These are phyloP conservation scores for Damaliscus lunatus DNA, from an alignment of 2,113 vertebrate genomes.

Conservation along the genomic window DNA sequence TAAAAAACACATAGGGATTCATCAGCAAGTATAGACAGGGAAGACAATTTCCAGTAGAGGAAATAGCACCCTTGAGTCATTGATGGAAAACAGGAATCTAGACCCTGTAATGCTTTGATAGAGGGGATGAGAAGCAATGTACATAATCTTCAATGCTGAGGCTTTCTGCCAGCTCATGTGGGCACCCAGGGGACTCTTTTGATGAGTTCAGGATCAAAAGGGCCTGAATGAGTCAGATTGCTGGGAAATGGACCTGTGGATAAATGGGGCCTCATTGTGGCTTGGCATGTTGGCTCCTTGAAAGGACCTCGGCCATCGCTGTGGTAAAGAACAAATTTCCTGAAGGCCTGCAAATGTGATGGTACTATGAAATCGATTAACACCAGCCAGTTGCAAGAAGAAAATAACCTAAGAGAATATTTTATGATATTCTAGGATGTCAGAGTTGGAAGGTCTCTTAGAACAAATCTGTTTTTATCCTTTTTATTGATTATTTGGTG, in stretches of 20 bases:
- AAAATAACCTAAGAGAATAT: neutral
- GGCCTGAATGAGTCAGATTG: constrained; percentile 46
- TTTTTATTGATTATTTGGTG: neutral
- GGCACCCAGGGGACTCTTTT: neutral
- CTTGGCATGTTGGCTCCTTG: constrained; percentile 3
- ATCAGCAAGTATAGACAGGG: neutral
- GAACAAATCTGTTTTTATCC: neutral
- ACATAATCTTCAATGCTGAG: neutral
- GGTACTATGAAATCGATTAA: neutral
- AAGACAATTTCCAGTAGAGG: neutral
- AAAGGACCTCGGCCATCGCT: neutral
- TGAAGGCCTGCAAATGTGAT: neutral
- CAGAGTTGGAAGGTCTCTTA: neutral
- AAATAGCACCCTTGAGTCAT: neutral
- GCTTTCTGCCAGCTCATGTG: neutral
- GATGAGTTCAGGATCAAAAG: constrained; percentile 37
- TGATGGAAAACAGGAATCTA: neutral
- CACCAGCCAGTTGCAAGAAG: neutral
- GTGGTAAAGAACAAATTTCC: neutral
- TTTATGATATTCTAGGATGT: neutral
- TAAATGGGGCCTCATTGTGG: constrained; percentile 25
- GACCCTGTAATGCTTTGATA: neutral
- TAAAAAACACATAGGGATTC: neutral
- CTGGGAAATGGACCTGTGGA: constrained; percentile 29
- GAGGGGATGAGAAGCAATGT: neutral